Percentiles rank a stretch among this genome's conserved stretches.
Evolutionary conservation across 2,888 invertebrate genomes (phyloP).

Genomic region (Pelosia muscerda): DNA sequence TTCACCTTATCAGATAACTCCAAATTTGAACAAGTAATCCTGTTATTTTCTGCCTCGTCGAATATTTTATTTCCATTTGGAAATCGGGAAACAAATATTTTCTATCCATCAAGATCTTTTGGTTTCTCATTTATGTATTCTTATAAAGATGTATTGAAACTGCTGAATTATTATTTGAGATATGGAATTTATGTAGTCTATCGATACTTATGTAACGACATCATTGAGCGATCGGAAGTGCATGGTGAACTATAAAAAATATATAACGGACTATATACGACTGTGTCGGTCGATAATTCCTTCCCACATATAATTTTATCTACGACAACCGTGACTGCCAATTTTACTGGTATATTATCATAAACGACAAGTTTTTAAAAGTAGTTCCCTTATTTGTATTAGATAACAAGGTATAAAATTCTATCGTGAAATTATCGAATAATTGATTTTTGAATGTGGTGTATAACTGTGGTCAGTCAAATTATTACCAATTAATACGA

Average conservation of each 20-base stretch:
- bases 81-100: conserved; percentile 9
- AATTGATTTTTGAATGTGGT: no score
- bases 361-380: no score
- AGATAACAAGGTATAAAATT: no score
- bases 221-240: background rate
- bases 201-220: background rate
- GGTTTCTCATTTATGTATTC: background rate
- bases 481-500: no score
- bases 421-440: no score
- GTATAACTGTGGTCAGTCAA: no score
- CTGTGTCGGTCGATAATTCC: background rate
- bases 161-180: background rate
- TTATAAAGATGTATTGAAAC: background rate
- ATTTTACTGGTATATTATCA: no score
- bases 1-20: background rate
- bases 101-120: conserved; percentile 7
- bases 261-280: background rate
- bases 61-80: background rate
- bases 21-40: background rate
- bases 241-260: background rate
- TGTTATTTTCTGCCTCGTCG: background rate
- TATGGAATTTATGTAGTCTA: background rate
- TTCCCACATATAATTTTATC: background rate
- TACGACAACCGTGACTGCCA: no score
- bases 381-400: no score